Conservation (phyloP, 2,113 vertebrate species). For the Patagioenas fasciata region DNA sequence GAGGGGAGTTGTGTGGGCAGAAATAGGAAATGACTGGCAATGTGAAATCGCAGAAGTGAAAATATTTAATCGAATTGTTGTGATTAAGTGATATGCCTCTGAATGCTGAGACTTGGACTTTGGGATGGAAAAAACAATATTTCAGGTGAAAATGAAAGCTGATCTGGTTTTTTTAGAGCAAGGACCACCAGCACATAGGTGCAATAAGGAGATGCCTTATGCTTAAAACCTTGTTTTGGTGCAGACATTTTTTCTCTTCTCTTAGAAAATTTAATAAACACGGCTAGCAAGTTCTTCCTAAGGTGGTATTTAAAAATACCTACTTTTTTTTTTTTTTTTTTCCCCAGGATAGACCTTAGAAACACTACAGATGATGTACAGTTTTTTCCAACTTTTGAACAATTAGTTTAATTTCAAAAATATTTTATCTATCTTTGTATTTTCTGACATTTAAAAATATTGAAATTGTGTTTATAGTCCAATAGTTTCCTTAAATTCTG, state of each 20-base stretch:
- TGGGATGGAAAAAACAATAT: neutral
- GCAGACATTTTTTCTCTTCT: neutral
- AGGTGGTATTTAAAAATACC: neutral
- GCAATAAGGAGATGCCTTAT: neutral
- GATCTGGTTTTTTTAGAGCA: neutral
- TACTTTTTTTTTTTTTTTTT: neutral
- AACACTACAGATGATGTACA: neutral
- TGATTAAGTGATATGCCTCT: neutral
- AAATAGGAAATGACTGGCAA: neutral
- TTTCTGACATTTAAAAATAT: neutral
- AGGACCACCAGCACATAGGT: neutral
- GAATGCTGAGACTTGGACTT: neutral
- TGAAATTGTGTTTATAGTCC: neutral
- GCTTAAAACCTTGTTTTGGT: neutral
- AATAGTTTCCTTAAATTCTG: neutral
- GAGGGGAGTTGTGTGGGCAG: neutral
- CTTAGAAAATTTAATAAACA: neutral
- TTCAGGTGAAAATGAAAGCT: neutral
- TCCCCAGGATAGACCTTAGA: neutral
- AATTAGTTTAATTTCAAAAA: conserved; percentile 7
- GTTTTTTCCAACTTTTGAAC: neutral
- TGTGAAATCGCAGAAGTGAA: neutral
- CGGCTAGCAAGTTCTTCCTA: neutral
- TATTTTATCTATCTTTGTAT: neutral
- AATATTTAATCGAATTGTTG: neutral